Conservation (phyloP, 1,140 invertebrate species). For the Augochlora pura region DNA sequence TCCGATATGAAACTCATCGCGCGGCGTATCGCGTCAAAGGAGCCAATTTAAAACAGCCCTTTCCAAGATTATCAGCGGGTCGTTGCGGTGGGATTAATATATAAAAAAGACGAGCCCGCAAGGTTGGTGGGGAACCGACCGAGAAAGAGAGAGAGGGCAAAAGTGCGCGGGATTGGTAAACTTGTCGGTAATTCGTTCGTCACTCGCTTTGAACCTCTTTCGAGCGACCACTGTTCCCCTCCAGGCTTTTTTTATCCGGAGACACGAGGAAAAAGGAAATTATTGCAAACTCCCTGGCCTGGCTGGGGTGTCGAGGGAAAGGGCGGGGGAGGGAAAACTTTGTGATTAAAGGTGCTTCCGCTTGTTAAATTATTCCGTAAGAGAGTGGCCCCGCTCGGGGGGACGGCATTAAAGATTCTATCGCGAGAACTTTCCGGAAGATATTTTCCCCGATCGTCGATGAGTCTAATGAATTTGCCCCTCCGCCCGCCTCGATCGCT, state of each 20-base stretch:
- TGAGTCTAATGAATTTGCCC: conserved; percentile 39
- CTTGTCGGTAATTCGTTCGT: conserved; percentile 74
- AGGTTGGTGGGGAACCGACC: conserved; percentile 4
- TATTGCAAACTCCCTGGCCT: conserved; percentile 21
- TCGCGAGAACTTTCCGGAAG: conserved; percentile 27
- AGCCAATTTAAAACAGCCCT: conserved; percentile 80
- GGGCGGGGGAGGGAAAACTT: conserved; percentile 47
- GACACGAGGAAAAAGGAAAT: conserved; percentile 35
- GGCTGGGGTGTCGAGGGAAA: not conserved
- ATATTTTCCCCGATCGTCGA: conserved; percentile 36
- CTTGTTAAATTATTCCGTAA: conserved; percentile 60
- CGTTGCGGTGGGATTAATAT: conserved; percentile 64
- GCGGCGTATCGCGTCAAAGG: conserved; percentile 76
- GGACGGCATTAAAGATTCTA: conserved; percentile 41
- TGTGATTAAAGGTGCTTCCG: conserved; percentile 63
- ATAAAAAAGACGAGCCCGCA: conserved; percentile 39
- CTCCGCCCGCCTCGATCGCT: too few species aligned
- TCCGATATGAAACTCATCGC: conserved; percentile 79
- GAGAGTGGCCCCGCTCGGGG: conserved; percentile 8
- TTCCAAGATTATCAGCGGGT: conserved; percentile 77
- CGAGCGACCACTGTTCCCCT: conserved; percentile 54
- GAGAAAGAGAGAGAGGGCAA: conserved; percentile 17
- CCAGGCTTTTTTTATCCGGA: conserved; percentile 22
- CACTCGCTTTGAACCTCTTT: conserved; percentile 71
- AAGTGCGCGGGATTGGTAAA: conserved; percentile 73